A percentile compares a stretch with the other conserved stretches of the same genome.
These are phyloP conservation scores for Xiphophorus birchmanni DNA, from an alignment of 2,797 vertebrate species.

Conservation along the genomic window DNA sequence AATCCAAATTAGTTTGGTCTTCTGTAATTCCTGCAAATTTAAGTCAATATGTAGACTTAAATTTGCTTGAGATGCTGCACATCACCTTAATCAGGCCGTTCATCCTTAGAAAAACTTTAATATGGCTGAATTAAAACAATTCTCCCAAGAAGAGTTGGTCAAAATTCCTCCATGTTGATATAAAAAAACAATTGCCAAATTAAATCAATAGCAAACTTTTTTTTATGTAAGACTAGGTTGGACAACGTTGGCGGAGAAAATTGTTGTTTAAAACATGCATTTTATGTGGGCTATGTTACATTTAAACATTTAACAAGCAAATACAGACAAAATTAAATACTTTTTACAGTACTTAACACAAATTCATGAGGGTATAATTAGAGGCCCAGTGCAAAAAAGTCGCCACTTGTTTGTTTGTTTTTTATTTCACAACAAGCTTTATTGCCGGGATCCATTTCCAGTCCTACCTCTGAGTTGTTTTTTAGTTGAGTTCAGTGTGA, in stretches of 20 bases:
- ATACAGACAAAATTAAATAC: background rate
- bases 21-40: background rate
- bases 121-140: background rate
- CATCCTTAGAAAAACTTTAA: background rate
- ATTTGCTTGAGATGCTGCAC: background rate
- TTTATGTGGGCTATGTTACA: too few species aligned
- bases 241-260: too few species aligned
- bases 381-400: too few species aligned
- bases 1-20: background rate
- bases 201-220: too few species aligned
- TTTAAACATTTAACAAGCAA: background rate
- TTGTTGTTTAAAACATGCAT: too few species aligned
- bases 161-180: background rate
- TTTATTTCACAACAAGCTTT: background rate
- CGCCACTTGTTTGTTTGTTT: background rate
- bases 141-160: too few species aligned
- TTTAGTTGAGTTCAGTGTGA: background rate
- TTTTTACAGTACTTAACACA: background rate
- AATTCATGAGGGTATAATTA: background rate
- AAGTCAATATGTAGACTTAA: background rate
- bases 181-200: background rate
- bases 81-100: background rate
- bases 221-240: too few species aligned
- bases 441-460: background rate
- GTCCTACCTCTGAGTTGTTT: background rate